Percentiles rank a stretch among this genome's conserved stretches.
phyloP scores from a whole-genome alignment of 2,797 vertebrate genomes.

The Pseudomugil tenellus region DNA sequence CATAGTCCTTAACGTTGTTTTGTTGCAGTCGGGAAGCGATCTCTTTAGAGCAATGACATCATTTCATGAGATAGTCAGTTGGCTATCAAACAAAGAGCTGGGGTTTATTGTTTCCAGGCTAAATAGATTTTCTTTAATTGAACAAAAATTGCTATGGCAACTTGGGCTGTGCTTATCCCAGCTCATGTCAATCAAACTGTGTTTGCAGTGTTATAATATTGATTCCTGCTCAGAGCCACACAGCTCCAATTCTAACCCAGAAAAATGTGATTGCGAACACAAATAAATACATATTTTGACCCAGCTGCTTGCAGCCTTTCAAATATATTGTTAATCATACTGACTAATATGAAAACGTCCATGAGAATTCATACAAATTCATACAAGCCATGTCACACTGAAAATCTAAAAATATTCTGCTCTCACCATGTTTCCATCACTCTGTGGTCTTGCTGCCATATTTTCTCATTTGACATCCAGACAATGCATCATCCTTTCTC shows the following conservation, averaged over 20 bases:
- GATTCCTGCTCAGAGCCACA: conserved; percentile 17
- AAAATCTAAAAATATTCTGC: neutral
- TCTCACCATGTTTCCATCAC: neutral
- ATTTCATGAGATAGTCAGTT: conserved; percentile 2
- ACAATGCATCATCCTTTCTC: conserved; percentile 11
- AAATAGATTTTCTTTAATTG: conserved; percentile 19
- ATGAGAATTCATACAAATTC: conserved; percentile 1
- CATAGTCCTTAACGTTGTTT: neutral
- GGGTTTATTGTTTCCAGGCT: neutral
- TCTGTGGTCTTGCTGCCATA: neutral
- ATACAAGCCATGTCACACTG: neutral
- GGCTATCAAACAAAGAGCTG: neutral
- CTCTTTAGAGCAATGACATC: neutral
- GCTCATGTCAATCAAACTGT: conserved; percentile 29
- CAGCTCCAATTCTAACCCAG: neutral
- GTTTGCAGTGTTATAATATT: conserved; percentile 6
- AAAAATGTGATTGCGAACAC: conserved; percentile 5
- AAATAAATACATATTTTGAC: conserved; percentile 4
- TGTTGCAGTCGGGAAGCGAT: neutral
- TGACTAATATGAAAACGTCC: conserved; percentile 3
- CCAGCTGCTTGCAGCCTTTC: neutral
- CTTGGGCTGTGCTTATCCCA: conserved; percentile 3
- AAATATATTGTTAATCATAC: conserved; percentile 1
- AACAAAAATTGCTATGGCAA: conserved; percentile 26
- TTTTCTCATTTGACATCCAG: conserved; percentile 24